These are phyloP conservation scores for Leucoraja erinaceus DNA, from an alignment of 2,113 vertebrate genomes.

Conservation along the genomic window DNA sequence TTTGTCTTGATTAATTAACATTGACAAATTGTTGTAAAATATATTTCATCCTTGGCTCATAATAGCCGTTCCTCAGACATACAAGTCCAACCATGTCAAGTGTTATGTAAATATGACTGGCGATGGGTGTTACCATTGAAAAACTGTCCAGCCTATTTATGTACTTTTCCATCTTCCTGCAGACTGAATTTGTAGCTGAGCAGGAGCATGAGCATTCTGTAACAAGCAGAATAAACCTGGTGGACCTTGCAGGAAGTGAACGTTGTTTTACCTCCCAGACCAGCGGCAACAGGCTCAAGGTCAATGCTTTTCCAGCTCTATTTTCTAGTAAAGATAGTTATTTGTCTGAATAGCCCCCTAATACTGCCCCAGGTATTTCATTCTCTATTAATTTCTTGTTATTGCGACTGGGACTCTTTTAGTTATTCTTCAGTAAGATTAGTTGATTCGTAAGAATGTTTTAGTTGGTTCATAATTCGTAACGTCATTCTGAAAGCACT, in stretches of 20 bases:
- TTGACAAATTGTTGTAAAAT: too few relatives aligned
- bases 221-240: slow-evolving; percentile 79
- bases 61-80: not conserved
- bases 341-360: not conserved
- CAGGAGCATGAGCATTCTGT: slow-evolving; percentile 79
- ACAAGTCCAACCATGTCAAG: not conserved
- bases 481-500: not conserved
- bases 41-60: not conserved
- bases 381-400: not conserved
- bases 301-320: slow-evolving; percentile 45
- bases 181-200: slow-evolving; percentile 80
- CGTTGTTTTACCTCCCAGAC: slow-evolving; percentile 70
- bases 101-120: not conserved
- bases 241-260: slow-evolving; percentile 89
- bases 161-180: slow-evolving; percentile 39
- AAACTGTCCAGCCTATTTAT: not conserved
- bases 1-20: not conserved
- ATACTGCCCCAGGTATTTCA: not conserved
- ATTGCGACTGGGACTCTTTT: not conserved
- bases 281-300: slow-evolving; percentile 77
- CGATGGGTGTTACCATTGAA: not conserved
- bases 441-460: not conserved
- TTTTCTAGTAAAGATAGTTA: not conserved
- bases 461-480: too few relatives aligned
- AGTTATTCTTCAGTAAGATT: not conserved